Evolutionary conservation across 2,113 vertebrate species (phyloP), one percentile per base, ranked within the genome.

Genomic region (Corythoichthys intestinalis): DNA sequence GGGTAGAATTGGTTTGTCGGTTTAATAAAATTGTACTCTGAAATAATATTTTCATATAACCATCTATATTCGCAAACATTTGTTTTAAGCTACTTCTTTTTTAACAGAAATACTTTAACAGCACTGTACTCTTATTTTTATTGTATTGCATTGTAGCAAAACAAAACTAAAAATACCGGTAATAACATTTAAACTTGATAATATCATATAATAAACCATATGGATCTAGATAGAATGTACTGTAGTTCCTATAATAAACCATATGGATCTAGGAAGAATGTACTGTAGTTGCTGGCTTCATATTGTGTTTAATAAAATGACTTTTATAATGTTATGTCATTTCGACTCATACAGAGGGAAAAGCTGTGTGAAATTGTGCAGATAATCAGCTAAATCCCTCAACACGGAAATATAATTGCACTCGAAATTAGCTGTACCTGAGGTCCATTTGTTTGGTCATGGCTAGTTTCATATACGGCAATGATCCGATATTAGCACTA

Each of bases 391-490:
- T 98, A 98, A 98, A 98, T 96, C 96, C 95, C 94, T 93, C 94
- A 95, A 99, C 97, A 99, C 94, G 96, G 94, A 94, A 97, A 96
- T 95, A 96, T 99, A 98, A 99, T 98, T 99, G 96, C 95, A 95
- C 92, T 86, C 92, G 94, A 95, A 98, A 99, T 98, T 98, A 97
- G 93, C 94, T 93, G 93, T 98, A 98, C 95, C 96, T 98, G 94
- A 92, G 93, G 95, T 96, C 94, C 95, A 96, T 97, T 96, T 94
- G 93, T 96, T 96, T 94, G 95, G 97, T 98, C 97, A 99, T 95
- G 97, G 95, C 94, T 95, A 97, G 96, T 96, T 97, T 98, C 95
- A 94, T 96, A 94, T 93, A 94, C 93, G 92, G 94, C 86, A 92
- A 94, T 93, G 94, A 94, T 95, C 91, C 94, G 94, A 96, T 97